Evolutionary conservation across 2,888 invertebrate species (phyloP), one percentile per base, ranked within the genome.

Genomic region (Pyrgus malvae): DNA sequence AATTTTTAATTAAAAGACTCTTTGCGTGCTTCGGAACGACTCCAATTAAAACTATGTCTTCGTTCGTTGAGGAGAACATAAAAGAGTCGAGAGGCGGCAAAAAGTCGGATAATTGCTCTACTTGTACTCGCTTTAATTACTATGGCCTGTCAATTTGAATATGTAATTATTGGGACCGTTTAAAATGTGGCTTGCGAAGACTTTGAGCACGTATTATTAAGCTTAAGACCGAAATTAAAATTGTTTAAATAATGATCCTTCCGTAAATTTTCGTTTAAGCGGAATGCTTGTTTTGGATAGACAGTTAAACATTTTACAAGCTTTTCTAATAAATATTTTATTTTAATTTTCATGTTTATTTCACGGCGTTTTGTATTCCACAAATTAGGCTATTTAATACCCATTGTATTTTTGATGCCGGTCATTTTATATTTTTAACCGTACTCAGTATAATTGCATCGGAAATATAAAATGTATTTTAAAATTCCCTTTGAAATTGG

Each of bases 41-140:
- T 84, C 80, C 85, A 86, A 86, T 86, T 87, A 86, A 85, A 86
- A 85, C 85, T 85, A 84, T 84, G 81, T 85, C 86, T 85, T 85
- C 76, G 68, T 64, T 67, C 67, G 71, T 69, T 66, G 70, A 67
- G 69, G 65, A 62, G 74, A 75, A 74, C 74, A 80, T 83, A 78
- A 83, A 83, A 79, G 79, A 78, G 76, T 75, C 59, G 70, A 75
- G 74, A 74, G 75, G 72, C 63, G 66, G 73, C 68, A 74, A 78
- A 80, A 78, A 79, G 75, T 72, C 66, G 73, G 74, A 77, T 83
- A 83, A 85, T 83, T 80, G 78, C 76, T 74, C 67, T 3, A 64
- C 62, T 66, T 67, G 67, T 69, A 31, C 45, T 14, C 64, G 67
- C 67, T 72, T 69, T 77, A 76, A 80, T 80, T 77, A 79, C 77